These are phyloP conservation scores for Sphaerophoria rueppellii DNA, from an alignment of 2,888 invertebrate species.

Conservation along the genomic window DNA sequence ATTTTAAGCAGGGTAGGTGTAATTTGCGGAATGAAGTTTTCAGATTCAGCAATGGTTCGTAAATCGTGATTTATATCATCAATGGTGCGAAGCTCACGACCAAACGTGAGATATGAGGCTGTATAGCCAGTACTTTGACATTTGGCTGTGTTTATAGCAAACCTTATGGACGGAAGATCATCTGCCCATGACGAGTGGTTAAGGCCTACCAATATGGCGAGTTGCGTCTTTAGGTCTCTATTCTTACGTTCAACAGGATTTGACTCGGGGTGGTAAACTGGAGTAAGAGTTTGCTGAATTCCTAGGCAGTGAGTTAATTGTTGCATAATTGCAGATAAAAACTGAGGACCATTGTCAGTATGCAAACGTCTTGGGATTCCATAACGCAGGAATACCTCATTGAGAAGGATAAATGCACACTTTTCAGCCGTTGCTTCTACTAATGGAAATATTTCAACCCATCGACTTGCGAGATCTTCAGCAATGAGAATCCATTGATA, in stretches of 20 bases:
- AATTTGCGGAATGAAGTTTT: too few relatives aligned
- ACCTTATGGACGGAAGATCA: too few relatives aligned
- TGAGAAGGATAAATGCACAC: constrained; percentile 75
- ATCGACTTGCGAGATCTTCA: constrained; percentile 75
- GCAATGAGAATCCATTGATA: constrained; percentile 75
- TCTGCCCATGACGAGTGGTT: too few relatives aligned
- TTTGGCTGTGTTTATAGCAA: too few relatives aligned
- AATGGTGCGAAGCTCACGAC: constrained; percentile 64
- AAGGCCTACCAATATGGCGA: too few relatives aligned
- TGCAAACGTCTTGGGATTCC: constrained; percentile 77
- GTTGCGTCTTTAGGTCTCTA: constrained; percentile 35
- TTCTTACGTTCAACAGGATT: constrained; percentile 70
- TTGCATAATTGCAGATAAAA: constrained; percentile 77
- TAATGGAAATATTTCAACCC: constrained; percentile 77
- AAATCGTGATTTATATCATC: constrained; percentile 41
- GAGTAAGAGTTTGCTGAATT: constrained; percentile 65
- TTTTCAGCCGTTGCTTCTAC: constrained; percentile 75
- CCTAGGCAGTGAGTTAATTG: constrained; percentile 69
- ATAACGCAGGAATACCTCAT: constrained; percentile 74
- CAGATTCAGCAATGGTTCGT: neutral
- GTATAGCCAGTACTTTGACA: too few relatives aligned
- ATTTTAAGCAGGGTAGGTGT: too few relatives aligned
- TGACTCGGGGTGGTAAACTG: constrained; percentile 70
- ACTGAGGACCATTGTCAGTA: constrained; percentile 79
- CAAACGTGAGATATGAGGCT: too few relatives aligned